Percentiles rank a stretch among this genome's conserved stretches.
phyloP scores from a whole-genome alignment of 2,888 invertebrate genomes.

The Trichogramma evanescens region DNA sequence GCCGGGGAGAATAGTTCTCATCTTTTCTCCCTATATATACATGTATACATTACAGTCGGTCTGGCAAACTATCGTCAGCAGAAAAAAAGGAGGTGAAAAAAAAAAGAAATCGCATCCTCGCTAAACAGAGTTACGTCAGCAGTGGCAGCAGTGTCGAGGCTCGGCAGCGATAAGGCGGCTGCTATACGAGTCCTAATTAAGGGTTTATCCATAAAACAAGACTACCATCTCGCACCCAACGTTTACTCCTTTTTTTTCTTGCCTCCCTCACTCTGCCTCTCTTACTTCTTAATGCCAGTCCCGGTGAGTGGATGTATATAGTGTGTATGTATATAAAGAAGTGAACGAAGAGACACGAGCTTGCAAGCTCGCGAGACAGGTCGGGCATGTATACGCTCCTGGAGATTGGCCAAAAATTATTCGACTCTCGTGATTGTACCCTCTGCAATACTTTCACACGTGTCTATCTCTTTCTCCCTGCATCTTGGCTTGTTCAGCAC shows the following conservation, averaged over 20 bases:
- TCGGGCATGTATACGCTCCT: background rate
- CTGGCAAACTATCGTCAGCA: background rate
- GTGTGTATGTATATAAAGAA: background rate
- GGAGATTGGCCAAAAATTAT: slow-evolving; percentile 24
- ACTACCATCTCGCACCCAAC: background rate
- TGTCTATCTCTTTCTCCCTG: no score
- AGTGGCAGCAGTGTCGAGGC: background rate
- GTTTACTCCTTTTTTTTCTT: background rate
- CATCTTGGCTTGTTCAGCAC: no score
- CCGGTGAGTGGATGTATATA: background rate
- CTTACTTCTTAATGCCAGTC: slow-evolving; percentile 10
- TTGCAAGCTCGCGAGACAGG: slow-evolving; percentile 4
- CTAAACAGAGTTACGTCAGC: slow-evolving; percentile 13
- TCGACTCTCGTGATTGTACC: slow-evolving; percentile 23
- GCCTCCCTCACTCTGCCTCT: background rate
- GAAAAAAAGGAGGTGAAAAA: background rate
- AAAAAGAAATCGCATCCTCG: background rate
- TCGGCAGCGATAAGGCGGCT: slow-evolving; percentile 11
- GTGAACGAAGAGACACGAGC: no score
- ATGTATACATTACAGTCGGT: background rate
- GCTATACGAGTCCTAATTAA: slow-evolving; percentile 18
- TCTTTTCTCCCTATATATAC: background rate
- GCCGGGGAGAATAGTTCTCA: slow-evolving; percentile 4
- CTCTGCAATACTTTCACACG: slow-evolving; percentile 8
- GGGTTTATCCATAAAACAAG: slow-evolving; percentile 16